A percentile compares a stretch with the other conserved stretches of the same genome.
Evolutionary conservation across 2,888 invertebrate genomes (phyloP).

Genomic region (Tigriopus californicus): DNA sequence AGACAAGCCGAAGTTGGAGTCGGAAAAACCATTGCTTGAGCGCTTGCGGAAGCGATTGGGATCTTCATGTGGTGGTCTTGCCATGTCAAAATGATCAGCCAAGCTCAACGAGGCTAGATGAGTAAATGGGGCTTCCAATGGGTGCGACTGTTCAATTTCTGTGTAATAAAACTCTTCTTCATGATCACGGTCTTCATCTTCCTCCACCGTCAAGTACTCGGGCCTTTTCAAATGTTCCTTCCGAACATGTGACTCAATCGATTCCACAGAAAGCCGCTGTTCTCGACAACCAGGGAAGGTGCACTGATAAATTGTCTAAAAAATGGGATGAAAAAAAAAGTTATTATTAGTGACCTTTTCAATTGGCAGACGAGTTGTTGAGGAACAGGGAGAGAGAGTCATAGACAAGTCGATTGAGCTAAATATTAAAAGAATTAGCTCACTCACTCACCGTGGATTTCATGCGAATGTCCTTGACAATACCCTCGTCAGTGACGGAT

Average conservation of each 20-base stretch:
- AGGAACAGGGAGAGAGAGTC: background rate
- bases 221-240: background rate
- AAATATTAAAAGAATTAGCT: background rate
- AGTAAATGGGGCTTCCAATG: background rate
- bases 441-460: too few relatives aligned
- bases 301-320: constrained; percentile 36
- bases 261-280: background rate
- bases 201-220: background rate
- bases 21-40: too few relatives aligned
- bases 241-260: constrained; percentile 5
- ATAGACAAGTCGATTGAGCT: background rate
- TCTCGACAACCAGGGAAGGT: constrained; percentile 62
- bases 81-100: constrained; percentile 68
- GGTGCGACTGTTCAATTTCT: constrained; percentile 45
- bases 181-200: constrained; percentile 39
- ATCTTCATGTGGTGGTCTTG: constrained; percentile 70
- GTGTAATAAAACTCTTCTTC: constrained; percentile 88
- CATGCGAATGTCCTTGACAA: constrained; percentile 5
- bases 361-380: background rate
- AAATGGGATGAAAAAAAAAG: too few relatives aligned
- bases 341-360: background rate
- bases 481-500: constrained; percentile 5
- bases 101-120: background rate
- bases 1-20: too few relatives aligned
- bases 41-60: constrained; percentile 16